Evolutionary conservation across 1,140 invertebrate species (phyloP), one percentile per base, ranked within the genome.

Genomic region (Zaprionus capensis): DNA sequence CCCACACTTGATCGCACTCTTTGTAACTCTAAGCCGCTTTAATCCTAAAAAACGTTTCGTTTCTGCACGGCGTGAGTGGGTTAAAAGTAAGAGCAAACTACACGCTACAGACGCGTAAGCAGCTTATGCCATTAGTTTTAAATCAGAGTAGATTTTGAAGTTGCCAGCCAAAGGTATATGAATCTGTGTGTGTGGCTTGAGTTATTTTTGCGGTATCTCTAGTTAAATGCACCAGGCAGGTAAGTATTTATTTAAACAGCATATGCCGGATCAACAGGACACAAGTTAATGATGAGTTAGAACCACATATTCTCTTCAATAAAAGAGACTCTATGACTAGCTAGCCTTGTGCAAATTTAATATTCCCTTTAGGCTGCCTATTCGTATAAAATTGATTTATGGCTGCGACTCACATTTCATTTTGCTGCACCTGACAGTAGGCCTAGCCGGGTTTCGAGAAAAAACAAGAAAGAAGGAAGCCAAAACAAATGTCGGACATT

Each of bases 41-140:
- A 82, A 82, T 82, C 81, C 81, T 69, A 82, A 82, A 82, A 82
- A 82, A 81, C 31, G 56, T 58, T 58, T 51, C 53, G 64, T 75
- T 82, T 53, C 64, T 71, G 59, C 76, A 62, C 59, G 56, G 49
- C 41, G 6, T 46, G 81, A 83, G 63, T 83, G 81, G 72, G 81
- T 83, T 80, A 82, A 83, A 80, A 82, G 72, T 79, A 80, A 76
- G 64, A 83, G 81, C 81, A 80, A 82, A 82, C 76, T 82, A 83
- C 81, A 82, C 68, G 77, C 26, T 58, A 63, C 64, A 71, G n/a
- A 51, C 12, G 20, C 46, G 11, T 82, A 82, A 82, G 81, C 81
- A 73, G 81, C 81, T 82, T 82, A 82, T 82, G 80, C 81, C 81
- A 82, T 82, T 82, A 82, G 80, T 82, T 72, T 53, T 64, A 34